phyloP scores from a whole-genome alignment of 2,888 invertebrate genomes.

The Panopea generosa region DNA sequence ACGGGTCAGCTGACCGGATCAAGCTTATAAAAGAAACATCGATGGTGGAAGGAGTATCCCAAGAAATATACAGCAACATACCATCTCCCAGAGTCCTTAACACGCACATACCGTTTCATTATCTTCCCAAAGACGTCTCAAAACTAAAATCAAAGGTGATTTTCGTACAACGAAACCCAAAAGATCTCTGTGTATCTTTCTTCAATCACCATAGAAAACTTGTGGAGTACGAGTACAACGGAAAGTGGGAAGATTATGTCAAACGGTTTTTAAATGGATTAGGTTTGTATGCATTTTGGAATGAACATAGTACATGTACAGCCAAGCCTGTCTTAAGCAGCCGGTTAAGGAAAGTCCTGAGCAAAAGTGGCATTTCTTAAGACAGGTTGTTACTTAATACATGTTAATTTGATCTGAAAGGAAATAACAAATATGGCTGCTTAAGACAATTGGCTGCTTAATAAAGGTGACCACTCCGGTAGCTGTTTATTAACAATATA shows the following conservation, averaged over 20 bases:
- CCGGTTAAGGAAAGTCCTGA: too few relatives aligned
- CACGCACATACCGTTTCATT: constrained; percentile 64
- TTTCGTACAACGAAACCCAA: constrained; percentile 70
- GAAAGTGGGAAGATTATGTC: constrained; percentile 64
- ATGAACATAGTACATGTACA: too few relatives aligned
- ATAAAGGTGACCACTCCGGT: too few relatives aligned
- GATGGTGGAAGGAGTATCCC: constrained; percentile 67
- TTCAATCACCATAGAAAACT: constrained; percentile 70
- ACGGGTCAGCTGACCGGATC: constrained; percentile 64
- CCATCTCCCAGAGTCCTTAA: constrained; percentile 68
- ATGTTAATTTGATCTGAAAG: too few relatives aligned
- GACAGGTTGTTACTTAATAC: too few relatives aligned
- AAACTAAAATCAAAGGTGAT: constrained; percentile 66
- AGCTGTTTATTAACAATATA: too few relatives aligned
- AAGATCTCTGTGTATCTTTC: constrained; percentile 72
- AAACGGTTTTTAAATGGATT: constrained; percentile 62
- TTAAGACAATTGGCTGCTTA: too few relatives aligned
- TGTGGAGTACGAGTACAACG: constrained; percentile 64
- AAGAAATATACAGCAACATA: constrained; percentile 52
- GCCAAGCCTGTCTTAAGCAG: too few relatives aligned
- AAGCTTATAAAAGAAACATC: constrained; percentile 66
- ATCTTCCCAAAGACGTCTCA: constrained; percentile 64
- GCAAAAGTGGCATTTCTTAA: too few relatives aligned
- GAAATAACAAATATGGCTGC: too few relatives aligned
- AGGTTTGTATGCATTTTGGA: constrained; percentile 60